A percentile compares a stretch with the other conserved stretches of the same genome.
phyloP scores from a whole-genome alignment of 2,888 invertebrate species.

The Quadroppia sp. region DNA sequence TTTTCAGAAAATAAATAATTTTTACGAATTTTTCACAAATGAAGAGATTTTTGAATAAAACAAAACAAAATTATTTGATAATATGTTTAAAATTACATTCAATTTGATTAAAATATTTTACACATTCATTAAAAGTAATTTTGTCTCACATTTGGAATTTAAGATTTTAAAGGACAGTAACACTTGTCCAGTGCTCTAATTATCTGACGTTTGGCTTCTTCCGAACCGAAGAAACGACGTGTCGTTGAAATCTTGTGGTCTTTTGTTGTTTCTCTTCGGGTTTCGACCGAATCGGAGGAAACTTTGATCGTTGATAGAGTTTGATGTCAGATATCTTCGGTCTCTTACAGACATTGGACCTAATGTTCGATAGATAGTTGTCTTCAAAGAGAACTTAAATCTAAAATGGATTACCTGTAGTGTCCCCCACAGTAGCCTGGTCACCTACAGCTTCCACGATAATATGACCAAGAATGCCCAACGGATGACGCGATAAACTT shows the following conservation, averaged over 20 bases:
- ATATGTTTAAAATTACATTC: background rate
- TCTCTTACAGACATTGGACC: conserved; percentile 16
- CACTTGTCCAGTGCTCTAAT: background rate
- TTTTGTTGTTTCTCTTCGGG: conserved; percentile 24
- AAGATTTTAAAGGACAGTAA: too few relatives aligned
- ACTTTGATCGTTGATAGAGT: conserved; percentile 35
- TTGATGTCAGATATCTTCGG: conserved; percentile 12
- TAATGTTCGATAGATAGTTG: background rate
- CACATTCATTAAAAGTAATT: too few relatives aligned
- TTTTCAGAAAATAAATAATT: conserved; percentile 4
- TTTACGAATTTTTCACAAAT: conserved; percentile 12
- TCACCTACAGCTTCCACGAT: conserved; percentile 12
- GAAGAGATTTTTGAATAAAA: background rate
- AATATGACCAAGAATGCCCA: conserved; percentile 25
- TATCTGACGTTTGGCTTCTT: background rate
- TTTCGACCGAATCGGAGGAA: conserved; percentile 40
- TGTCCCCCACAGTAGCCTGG: background rate
- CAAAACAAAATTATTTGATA: background rate
- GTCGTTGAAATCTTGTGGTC: conserved; percentile 35
- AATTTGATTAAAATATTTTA: conserved; percentile 15
- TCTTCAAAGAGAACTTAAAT: too few relatives aligned
- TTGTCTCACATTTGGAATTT: background rate
- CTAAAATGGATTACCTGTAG: background rate
- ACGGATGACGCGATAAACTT: conserved; percentile 16
- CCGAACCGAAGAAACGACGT: conserved; percentile 39